phyloP scores from a whole-genome alignment of 2,113 vertebrate genomes.

The Silurus asotus region DNA sequence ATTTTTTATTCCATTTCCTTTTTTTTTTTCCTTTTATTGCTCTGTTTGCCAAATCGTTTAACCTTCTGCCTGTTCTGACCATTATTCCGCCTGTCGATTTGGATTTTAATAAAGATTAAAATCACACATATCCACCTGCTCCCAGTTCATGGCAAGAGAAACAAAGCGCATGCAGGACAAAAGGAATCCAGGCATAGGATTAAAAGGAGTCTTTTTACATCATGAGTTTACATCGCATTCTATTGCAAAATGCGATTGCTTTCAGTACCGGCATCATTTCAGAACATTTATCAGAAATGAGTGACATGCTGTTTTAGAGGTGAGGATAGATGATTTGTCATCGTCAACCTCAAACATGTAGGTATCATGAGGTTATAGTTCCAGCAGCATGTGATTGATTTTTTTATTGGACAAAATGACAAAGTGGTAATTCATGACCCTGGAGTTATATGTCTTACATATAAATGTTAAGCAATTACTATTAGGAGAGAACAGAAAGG shows the following conservation, averaged over 20 bases:
- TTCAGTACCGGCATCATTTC: neutral
- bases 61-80: neutral
- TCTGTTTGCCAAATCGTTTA: neutral
- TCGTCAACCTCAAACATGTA: neutral
- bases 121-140: neutral
- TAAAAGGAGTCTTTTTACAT: neutral
- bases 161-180: neutral
- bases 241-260: neutral
- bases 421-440: neutral
- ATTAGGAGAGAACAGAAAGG: neutral
- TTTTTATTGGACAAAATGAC: constrained; percentile 5
- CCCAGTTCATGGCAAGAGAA: neutral
- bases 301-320: neutral
- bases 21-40: neutral
- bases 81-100: neutral
- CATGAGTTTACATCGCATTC: neutral
- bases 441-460: constrained; percentile 10
- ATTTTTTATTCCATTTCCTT: neutral
- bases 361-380: neutral
- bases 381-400: neutral
- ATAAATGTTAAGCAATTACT: neutral
- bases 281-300: neutral
- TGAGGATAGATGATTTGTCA: neutral
- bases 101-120: constrained; percentile 4
- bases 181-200: neutral